Evolutionary conservation across 1,140 invertebrate genomes (phyloP), one percentile per base, ranked within the genome.

Genomic region (Pogonus chalceus): DNA sequence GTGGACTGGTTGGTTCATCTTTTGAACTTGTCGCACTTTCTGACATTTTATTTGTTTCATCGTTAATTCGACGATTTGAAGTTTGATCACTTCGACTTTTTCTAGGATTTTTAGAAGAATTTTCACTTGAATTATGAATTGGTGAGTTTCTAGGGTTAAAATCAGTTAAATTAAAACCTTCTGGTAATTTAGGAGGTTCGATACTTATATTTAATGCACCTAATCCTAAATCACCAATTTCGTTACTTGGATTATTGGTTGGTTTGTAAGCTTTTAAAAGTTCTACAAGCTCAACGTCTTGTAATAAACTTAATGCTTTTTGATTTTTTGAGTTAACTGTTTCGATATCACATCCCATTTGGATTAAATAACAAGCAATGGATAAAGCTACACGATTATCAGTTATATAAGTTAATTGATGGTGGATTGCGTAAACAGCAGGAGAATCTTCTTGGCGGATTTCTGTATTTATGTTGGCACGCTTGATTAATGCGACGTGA

Each of bases 401-500:
- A 22, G 60, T 55, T 1, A 71, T 55, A 22, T 69, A 58, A 24
- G 53, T 47, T 23, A 73, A 60, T 49, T 62, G 60, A 52, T 70
- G 62, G 58, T 72, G 76, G 51, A 77, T 74, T 22, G 67, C 62
- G 53, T 69, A 65, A 23, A 78, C 75, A 37, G 62, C 65, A 14
- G 76, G 74, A 50, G 74, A 72, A 37, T 74, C 70, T 18, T 68
- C 60, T 24, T 65, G 56, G 2, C 63, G 65, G n/a, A 72, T 64
- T 20, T 59, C 55, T 20, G 72, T 71, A 16, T 67, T 67, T 4
- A 77, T 57, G 61, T 79, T 76, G 0, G 68, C 63, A 49, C 81
- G 76, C 63, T 87, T 87, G 46, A 83, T 79, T 2, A 92, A 76
- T 14, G 86, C 85, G 23, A 92, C 75, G 65, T 93, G 90, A 23